A percentile compares a stretch with the other conserved stretches of the same genome.
phyloP scores from a whole-genome alignment of 2,888 invertebrate genomes.

The Hyles lineata region DNA sequence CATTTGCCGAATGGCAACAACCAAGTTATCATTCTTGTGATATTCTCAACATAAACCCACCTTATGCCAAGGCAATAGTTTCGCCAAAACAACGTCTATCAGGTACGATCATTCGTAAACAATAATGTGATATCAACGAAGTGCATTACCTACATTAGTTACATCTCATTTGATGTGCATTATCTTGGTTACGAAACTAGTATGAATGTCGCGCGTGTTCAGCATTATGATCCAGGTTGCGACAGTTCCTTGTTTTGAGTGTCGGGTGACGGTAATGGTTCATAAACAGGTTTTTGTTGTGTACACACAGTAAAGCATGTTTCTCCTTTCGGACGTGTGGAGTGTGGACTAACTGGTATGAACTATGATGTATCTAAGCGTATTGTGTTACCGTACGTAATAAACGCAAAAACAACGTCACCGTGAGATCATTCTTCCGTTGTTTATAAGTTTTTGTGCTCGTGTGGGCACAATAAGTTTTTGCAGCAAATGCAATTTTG shows the following conservation, averaged over 20 bases:
- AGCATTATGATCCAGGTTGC: conserved; percentile 43
- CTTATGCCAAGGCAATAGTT: too few relatives aligned
- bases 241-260: conserved; percentile 59
- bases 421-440: conserved; percentile 24
- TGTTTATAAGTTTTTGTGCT: conserved; percentile 16
- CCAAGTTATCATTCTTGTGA: too few relatives aligned
- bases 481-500: neutral
- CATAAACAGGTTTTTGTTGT: conserved; percentile 55
- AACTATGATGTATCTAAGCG: conserved; percentile 7
- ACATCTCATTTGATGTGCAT: conserved; percentile 1
- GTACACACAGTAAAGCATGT: conserved; percentile 39
- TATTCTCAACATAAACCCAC: too few relatives aligned
- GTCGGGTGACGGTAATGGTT: conserved; percentile 55
- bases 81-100: too few relatives aligned
- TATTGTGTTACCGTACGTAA: conserved; percentile 22
- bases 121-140: neutral
- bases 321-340: conserved; percentile 34
- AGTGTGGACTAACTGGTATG: conserved; percentile 24
- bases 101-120: too few relatives aligned
- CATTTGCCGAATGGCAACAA: too few relatives aligned
- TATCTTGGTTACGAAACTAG: neutral
- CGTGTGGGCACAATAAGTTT: conserved; percentile 26
- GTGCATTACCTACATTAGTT: neutral
- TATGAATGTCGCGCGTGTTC: neutral
- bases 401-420: conserved; percentile 8